These are phyloP conservation scores for Pelecanoides urinatrix DNA, from an alignment of 2,113 vertebrate genomes.

Conservation along the genomic window DNA sequence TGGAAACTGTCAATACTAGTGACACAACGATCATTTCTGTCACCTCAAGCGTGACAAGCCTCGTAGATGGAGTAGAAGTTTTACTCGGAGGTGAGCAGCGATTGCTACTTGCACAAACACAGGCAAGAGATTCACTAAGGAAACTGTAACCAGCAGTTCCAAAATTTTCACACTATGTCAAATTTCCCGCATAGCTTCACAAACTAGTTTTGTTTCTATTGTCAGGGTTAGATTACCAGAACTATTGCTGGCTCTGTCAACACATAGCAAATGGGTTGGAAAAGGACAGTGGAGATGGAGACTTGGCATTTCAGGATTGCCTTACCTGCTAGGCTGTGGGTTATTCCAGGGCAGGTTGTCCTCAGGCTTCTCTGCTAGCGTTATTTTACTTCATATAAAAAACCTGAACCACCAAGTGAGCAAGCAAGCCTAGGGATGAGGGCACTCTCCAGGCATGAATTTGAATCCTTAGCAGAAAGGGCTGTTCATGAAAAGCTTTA, in stretches of 20 bases:
- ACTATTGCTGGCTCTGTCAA: neutral
- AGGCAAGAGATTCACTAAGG: neutral
- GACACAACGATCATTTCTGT: neutral
- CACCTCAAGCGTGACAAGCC: neutral
- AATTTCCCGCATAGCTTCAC: neutral
- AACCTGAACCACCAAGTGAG: neutral
- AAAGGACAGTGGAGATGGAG: neutral
- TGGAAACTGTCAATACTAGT: neutral
- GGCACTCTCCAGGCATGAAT: neutral
- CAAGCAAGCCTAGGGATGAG: neutral
- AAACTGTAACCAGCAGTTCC: neutral
- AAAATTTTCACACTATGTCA: neutral
- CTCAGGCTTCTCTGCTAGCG: neutral
- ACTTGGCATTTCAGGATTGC: neutral
- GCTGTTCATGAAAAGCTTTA: neutral
- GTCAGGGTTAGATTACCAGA: neutral
- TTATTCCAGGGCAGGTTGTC: neutral
- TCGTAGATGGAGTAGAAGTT: fast-evolving
- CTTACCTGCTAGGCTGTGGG: neutral
- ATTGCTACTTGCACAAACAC: neutral
- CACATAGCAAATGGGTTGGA: neutral
- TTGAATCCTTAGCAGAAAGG: neutral
- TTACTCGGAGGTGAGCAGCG: neutral
- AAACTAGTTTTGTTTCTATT: neutral
- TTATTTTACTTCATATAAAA: neutral